Base-by-base conservation (phyloP, 2,888 invertebrate species). In the Drosophila acutilabella region DNA sequence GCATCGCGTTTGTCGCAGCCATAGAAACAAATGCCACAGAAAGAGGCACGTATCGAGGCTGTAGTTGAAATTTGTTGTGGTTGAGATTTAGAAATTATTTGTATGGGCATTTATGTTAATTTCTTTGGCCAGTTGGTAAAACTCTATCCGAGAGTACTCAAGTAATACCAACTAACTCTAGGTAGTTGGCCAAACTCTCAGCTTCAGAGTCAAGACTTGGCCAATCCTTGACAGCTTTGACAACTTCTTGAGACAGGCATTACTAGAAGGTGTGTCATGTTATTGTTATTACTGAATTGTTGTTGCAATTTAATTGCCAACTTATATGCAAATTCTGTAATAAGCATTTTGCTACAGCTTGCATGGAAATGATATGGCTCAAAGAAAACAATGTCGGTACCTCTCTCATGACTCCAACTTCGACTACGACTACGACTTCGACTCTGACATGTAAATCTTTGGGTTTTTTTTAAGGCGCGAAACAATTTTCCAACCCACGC, bases 291-390 rank as follows among this genome's bases (percentile, higher is more conserved):
- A 56, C 36, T 36, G 13, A 36, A 36, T 56, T 64, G 50, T 64
- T 62, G 64, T 65, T 67, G 74, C 70, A 60, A 71, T 80, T 86
- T 88, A 85, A 85, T 86, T 86, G 89, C 79, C 81, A 79, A 78
- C 84, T 81, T 81, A 64, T 88, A 86, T 86, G 85, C 79, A 88
- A 88, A 88, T 86, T 74, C 33, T 66, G 68, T 80, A 82, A 88
- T 85, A 78, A 82, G 68, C 74, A 82, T 85, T 79, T 66, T 48
- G 48, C 26, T 6, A 44, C 11, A 44, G 41, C 51, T 36, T 70
- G 65, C 65, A 74, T 70, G 52, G 57, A 64, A 67, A 71, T 69
- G 70, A 73, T 64, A 71, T 56, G 62, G 20, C 73, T 51, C 6
- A 42, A 38, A 36, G 36, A 60, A 52, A 71, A 72, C 75, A 73